These are phyloP conservation scores for Eumeta japonica DNA, from an alignment of 1,140 invertebrate species.

Conservation along the genomic window DNA sequence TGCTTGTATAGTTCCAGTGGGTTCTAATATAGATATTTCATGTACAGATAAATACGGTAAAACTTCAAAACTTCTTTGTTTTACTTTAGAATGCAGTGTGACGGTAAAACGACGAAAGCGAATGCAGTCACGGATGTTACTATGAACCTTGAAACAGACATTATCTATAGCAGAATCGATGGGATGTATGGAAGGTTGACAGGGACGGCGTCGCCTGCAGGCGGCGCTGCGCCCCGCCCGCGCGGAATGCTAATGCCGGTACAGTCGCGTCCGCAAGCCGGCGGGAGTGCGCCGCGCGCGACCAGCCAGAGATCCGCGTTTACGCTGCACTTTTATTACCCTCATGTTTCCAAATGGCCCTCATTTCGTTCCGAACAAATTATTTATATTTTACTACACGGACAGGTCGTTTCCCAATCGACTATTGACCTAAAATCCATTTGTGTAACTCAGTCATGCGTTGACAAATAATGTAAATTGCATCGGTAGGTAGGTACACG, in stretches of 20 bases:
- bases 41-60: no score
- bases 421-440: constrained; percentile 51
- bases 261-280: constrained; percentile 17
- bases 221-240: no score
- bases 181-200: no score
- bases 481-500: constrained; percentile 34
- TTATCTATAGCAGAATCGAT: no score
- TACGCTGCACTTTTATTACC: constrained; percentile 57
- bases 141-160: no score
- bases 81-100: no score
- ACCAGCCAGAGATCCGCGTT: constrained; percentile 40
- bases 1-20: no score
- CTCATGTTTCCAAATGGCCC: constrained; percentile 57
- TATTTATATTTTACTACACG: constrained; percentile 56
- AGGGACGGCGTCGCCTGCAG: no score
- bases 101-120: no score
- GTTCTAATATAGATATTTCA: no score
- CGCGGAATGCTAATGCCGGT: constrained; percentile 49
- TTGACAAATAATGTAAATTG: constrained; percentile 43
- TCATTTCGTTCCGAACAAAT: constrained; percentile 54
- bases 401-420: constrained; percentile 54
- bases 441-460: constrained; percentile 47
- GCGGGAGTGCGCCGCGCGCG: constrained; percentile 36
- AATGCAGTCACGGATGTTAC: no score
- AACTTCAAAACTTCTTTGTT: no score